Conservation (phyloP, 2,888 invertebrate species). For the Cephus pulcher region DNA sequence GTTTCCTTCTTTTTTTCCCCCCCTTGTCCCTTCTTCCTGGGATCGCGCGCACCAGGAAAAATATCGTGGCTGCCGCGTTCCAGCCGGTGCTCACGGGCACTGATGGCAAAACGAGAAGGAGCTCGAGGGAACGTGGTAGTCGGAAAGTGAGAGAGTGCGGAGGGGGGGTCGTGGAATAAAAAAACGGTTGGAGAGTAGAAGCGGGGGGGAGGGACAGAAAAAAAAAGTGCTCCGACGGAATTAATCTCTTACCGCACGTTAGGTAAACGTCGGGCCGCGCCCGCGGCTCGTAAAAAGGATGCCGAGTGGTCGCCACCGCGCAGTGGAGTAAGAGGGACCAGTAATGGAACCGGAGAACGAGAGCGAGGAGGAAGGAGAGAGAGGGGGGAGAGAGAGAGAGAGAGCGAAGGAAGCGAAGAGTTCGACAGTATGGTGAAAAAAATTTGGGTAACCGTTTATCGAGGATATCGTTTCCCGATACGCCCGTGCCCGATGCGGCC, state of each 20-base stretch:
- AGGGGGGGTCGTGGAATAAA: neutral
- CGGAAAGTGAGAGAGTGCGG: neutral
- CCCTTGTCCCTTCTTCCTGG: neutral
- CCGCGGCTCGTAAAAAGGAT: conserved; percentile 7
- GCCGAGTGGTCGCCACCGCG: neutral
- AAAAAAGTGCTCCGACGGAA: conserved; percentile 23
- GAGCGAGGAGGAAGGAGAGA: neutral
- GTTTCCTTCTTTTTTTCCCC: neutral
- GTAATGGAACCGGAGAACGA: neutral
- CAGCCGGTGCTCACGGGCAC: conserved; percentile 12
- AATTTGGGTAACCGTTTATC: conserved; percentile 7
- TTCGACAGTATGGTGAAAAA: neutral
- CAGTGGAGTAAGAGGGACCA: neutral
- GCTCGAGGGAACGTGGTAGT: neutral
- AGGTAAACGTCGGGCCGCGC: conserved; percentile 13
- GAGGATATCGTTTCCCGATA: conserved; percentile 4
- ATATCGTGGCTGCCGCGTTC: conserved; percentile 20
- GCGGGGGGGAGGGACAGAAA: conserved; percentile 4
- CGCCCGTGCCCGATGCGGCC: neutral
- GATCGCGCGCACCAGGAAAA: conserved; percentile 16
- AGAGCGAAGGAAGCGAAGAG: neutral
- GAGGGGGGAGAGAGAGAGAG: neutral
- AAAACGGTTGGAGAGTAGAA: neutral
- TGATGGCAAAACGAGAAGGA: neutral
- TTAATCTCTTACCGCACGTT: conserved; percentile 34